phyloP scores from a whole-genome alignment of 2,113 vertebrate genomes.

The Piprites chloris region DNA sequence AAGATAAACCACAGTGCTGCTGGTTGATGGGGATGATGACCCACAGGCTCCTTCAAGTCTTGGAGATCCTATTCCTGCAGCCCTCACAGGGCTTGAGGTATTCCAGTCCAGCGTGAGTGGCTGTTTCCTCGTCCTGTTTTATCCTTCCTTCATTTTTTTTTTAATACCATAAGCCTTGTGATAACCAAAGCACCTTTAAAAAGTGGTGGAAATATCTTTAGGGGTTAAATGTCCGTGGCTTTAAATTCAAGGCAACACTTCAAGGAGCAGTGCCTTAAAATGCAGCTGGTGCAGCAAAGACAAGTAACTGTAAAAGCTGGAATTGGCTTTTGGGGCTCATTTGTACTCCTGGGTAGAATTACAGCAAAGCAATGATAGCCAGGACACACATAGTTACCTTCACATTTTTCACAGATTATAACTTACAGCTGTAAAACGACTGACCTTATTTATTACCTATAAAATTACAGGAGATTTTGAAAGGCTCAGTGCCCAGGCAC shows the following conservation, averaged over 20 bases:
- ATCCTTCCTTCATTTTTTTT: not conserved
- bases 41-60: not conserved
- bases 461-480: not conserved
- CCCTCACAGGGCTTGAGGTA: not conserved
- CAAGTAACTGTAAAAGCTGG: not conserved
- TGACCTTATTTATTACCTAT: not conserved
- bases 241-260: not conserved
- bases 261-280: not conserved
- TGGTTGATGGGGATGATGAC: not conserved
- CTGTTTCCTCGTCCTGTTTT: not conserved
- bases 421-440: accelerated
- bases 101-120: not conserved
- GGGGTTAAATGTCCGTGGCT: not conserved
- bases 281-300: accelerated
- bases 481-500: not conserved
- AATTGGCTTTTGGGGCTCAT: not conserved
- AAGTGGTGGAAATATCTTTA: not conserved
- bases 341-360: not conserved
- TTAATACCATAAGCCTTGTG: not conserved
- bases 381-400: not conserved
- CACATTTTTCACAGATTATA: not conserved
- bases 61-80: accelerated
- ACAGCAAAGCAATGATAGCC: not conserved
- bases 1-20: not conserved
- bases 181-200: not conserved